These are phyloP conservation scores for Vannuccia rotundouncinata DNA, from an alignment of 2,888 invertebrate genomes.

Conservation along the genomic window DNA sequence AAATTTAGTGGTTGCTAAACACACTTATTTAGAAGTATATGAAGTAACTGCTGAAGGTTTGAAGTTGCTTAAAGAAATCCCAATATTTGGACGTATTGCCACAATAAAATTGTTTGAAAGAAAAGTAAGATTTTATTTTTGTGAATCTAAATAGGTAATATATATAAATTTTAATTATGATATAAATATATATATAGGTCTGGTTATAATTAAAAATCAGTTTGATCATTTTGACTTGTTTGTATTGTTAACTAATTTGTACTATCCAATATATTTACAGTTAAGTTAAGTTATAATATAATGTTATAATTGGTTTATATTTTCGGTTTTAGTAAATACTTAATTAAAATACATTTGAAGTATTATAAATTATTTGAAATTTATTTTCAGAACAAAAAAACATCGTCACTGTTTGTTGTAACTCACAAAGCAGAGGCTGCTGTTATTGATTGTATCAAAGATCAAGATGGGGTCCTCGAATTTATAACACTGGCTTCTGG, in stretches of 20 bases:
- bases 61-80: conserved; percentile 85
- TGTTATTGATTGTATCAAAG: conserved; percentile 34
- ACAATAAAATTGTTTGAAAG: conserved; percentile 48
- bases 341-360: too few relatives aligned
- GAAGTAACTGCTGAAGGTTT: conserved; percentile 91
- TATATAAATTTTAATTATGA: neutral
- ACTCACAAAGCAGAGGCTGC: conserved; percentile 33
- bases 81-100: conserved; percentile 81
- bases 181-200: neutral
- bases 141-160: too few relatives aligned
- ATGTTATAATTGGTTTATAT: too few relatives aligned
- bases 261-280: too few relatives aligned
- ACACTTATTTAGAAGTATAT: conserved; percentile 85
- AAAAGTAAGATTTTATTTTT: conserved; percentile 16
- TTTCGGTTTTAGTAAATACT: too few relatives aligned
- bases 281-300: too few relatives aligned
- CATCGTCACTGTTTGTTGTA: conserved; percentile 78
- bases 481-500: conserved; percentile 37
- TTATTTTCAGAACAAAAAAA: conserved; percentile 64
- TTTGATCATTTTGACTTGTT: too few relatives aligned
- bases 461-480: conserved; percentile 25
- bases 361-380: too few relatives aligned
- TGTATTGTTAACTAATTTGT: too few relatives aligned
- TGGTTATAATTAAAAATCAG: too few relatives aligned
- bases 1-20: conserved; percentile 89